Evolutionary conservation across 2,797 vertebrate species (phyloP).

Genomic region (Bufotes viridis): DNA sequence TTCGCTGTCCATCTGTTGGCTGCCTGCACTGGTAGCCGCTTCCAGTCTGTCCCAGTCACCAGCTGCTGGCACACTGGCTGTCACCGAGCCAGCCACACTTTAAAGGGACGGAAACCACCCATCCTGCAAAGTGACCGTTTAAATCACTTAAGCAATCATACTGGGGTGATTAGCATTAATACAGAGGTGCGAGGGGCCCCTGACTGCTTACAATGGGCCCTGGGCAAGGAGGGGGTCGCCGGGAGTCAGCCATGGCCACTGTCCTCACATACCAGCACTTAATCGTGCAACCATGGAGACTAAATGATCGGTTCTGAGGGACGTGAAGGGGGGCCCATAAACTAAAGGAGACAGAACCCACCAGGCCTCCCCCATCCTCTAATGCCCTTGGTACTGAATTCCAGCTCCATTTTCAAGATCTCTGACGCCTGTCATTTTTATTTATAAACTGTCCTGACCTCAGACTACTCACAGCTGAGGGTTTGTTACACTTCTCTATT

Average conservation of each 20-base stretch:
- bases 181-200: conserved; percentile 1
- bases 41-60: conserved; percentile 82
- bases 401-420: too few relatives aligned
- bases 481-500: too few relatives aligned
- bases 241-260: background rate
- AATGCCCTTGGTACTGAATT: too few relatives aligned
- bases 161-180: conserved; percentile 74
- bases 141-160: conserved; percentile 90
- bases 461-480: too few relatives aligned
- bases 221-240: background rate
- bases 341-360: background rate
- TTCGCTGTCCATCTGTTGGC: conserved; percentile 91
- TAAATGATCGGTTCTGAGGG: background rate
- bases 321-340: background rate
- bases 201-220: background rate
- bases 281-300: background rate
- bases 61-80: conserved; percentile 87
- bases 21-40: conserved; percentile 74
- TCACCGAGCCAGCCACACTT: conserved; percentile 80
- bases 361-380: background rate
- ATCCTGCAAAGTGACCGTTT: conserved; percentile 89
- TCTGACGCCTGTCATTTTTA: too few relatives aligned
- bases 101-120: conserved; percentile 81
- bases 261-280: conserved; percentile 61
- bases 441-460: too few relatives aligned